phyloP scores from a whole-genome alignment of 1,140 invertebrate species.

The Limonius californicus region DNA sequence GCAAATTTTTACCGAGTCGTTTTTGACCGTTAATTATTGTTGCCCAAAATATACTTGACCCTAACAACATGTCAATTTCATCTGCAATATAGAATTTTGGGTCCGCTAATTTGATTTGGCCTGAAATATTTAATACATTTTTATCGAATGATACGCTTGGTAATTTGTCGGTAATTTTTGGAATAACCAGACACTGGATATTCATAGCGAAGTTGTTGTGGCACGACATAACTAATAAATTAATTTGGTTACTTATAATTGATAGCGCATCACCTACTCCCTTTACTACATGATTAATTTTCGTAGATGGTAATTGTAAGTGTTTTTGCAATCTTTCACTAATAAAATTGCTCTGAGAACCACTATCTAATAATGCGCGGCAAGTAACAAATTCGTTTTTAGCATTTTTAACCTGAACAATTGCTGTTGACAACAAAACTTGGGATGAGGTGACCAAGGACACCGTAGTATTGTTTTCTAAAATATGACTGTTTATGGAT shows the following conservation, averaged over 20 bases:
- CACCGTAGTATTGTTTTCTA: too few relatives aligned
- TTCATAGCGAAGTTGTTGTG: neutral
- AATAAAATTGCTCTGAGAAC: too few relatives aligned
- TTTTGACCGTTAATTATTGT: conserved; percentile 24
- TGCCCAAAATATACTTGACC: conserved; percentile 23
- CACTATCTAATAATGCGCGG: too few relatives aligned
- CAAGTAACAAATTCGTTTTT: too few relatives aligned
- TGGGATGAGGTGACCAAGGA: too few relatives aligned
- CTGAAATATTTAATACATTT: conserved; percentile 14
- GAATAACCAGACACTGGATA: neutral
- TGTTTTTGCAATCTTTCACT: too few relatives aligned
- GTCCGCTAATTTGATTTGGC: conserved; percentile 18
- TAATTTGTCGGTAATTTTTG: conserved; percentile 17
- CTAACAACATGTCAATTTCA: conserved; percentile 25
- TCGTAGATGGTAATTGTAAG: too few relatives aligned
- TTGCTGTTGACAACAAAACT: too few relatives aligned
- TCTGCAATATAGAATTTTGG: conserved; percentile 11
- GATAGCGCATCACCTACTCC: too few relatives aligned
- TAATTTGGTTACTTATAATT: neutral
- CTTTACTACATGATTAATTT: too few relatives aligned
- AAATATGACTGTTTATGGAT: too few relatives aligned
- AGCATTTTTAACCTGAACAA: too few relatives aligned
- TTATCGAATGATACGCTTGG: conserved; percentile 19
- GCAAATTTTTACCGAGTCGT: neutral
- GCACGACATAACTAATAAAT: neutral